Conservation (phyloP, 1,140 invertebrate genomes). For the Hycleus cichorii region DNA sequence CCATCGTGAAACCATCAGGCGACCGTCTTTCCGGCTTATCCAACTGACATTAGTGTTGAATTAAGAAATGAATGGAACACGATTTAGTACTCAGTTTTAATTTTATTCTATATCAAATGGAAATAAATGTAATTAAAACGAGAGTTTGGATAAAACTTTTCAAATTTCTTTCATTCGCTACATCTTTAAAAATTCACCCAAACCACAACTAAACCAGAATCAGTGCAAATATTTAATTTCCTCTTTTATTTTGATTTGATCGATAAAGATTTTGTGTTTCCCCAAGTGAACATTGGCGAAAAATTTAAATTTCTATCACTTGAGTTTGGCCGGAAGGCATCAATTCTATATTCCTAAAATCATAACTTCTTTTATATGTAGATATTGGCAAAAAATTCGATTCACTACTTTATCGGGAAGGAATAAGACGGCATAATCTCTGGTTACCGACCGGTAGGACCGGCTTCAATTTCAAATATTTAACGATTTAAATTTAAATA, state of each 20-base stretch:
- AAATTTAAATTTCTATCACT: no score
- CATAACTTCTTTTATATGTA: not conserved
- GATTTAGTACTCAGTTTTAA: constrained; percentile 22
- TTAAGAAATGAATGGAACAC: constrained; percentile 19
- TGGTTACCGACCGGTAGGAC: no score
- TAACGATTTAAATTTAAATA: no score
- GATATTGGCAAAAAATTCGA: no score
- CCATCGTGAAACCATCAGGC: not conserved
- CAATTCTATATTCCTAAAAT: constrained; percentile 9
- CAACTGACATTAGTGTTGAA: constrained; percentile 10
- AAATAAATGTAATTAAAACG: constrained; percentile 22
- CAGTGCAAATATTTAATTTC: constrained; percentile 12
- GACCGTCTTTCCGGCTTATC: constrained; percentile 9
- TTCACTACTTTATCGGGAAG: no score
- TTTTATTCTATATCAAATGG: constrained; percentile 22
- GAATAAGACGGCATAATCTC: no score
- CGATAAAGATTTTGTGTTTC: no score
- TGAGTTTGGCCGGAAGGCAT: not conserved
- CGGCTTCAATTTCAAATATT: no score
- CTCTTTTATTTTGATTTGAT: not conserved
- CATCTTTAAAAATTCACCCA: no score
- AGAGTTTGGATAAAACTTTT: constrained; percentile 7
- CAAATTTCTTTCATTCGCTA: constrained; percentile 1
- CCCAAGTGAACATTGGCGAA: no score
- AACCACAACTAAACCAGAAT: no score